Conservation (phyloP, 2,888 invertebrate species). For the Periphyllus acericola region DNA sequence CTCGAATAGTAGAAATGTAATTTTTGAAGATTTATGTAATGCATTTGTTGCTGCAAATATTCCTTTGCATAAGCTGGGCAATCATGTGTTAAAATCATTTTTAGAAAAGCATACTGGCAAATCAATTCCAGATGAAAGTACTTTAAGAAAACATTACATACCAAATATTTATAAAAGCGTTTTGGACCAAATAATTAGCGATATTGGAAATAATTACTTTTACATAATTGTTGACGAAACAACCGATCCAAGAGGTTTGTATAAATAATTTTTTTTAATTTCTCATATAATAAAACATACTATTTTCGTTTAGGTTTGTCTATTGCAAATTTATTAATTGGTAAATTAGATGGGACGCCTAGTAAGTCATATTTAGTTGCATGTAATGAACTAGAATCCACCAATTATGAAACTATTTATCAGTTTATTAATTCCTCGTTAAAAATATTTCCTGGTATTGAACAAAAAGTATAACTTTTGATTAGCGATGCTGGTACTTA, state of each 20-base stretch:
- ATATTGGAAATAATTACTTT: no score
- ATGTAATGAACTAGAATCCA: neutral
- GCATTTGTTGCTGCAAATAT: constrained; percentile 51
- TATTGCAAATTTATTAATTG: constrained; percentile 21
- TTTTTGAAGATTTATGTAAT: constrained; percentile 1
- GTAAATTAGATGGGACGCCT: neutral
- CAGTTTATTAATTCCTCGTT: neutral
- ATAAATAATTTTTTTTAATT: no score
- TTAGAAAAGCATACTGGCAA: neutral
- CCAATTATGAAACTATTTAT: constrained; percentile 10
- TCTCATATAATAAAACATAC: no score
- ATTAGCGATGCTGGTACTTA: constrained; percentile 63
- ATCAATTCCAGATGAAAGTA: neutral
- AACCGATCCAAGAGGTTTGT: no score
- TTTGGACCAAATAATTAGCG: no score
- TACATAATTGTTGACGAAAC: no score
- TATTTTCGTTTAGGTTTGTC: no score
- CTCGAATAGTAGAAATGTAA: neutral
- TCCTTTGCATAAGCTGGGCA: neutral
- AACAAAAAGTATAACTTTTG: constrained; percentile 36
- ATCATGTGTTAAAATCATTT: neutral
- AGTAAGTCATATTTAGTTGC: neutral
- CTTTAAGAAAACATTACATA: no score
- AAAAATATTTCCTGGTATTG: constrained; percentile 11
- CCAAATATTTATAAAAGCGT: no score